Base-by-base conservation (phyloP, 1,140 invertebrate species). In the Leucophenga varia region DNA sequence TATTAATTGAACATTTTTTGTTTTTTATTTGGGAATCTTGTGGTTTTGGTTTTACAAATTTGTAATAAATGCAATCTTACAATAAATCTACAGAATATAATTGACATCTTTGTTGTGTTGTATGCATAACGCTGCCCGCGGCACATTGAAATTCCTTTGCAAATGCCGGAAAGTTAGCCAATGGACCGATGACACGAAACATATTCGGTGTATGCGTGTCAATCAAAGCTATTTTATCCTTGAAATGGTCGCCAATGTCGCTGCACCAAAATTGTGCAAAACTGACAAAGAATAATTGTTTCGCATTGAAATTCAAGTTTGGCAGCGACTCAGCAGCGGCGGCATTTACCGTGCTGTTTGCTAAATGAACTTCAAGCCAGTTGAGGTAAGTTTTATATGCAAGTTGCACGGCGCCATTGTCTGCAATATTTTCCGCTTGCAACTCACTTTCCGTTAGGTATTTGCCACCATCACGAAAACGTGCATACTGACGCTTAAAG, bases 371-470 rank as follows among this genome's bases (percentile, higher is more conserved):
- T 17, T 22, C 17, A 5, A 49, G 14, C 47, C 72, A 77, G 2
- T 57, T 53, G 25, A 56, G 54, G 54, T 78, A 83, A 13, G 80
- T 83, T 39, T 72, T 63, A 45, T 80, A 84, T 0, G 86, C 82
- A 31, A 82, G 76, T 40, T 84, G 80, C 0, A 90, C 54, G 43
- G 81, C 86, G 16, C 82, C 48, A 41, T 74, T 74, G 56, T 90
- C 88, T 0, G 88, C 87, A 34, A 89, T 87, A 57, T 89, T 89
- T 59, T 88, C 86, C 20, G 80, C 82, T 60, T 87, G 82, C 3
- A 84, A 82, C 36, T 81, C 83, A 8, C 80, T 77, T 31, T 85
- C 83, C 49, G 87, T 86, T 25, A 86, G 64, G 79, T 85, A 56
- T 2, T 57, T 38, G 0, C 67, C 64, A 17, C 32, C 44, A 6